Conservation (phyloP, 2,888 invertebrate species). For the Acanthacorydalis orientalis region DNA sequence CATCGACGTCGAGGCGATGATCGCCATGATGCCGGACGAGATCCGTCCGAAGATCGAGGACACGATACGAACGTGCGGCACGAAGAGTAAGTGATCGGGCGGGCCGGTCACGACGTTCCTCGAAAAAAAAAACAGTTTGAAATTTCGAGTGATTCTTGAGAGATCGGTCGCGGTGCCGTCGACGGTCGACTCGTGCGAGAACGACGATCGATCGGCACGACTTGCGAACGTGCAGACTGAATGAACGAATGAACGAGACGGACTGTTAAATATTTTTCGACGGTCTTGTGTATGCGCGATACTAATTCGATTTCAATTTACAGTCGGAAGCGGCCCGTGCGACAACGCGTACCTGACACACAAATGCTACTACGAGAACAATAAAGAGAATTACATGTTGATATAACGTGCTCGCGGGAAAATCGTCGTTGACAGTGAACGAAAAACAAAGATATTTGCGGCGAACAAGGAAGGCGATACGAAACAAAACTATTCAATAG, state of each 20-base stretch:
- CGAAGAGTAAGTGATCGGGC: conserved; percentile 14
- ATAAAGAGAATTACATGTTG: conserved; percentile 6
- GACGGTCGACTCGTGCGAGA: too few species aligned
- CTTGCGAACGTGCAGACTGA: too few species aligned
- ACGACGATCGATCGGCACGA: too few species aligned
- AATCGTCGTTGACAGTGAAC: too few species aligned
- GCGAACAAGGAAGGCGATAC: too few species aligned
- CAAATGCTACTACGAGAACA: conserved; percentile 12
- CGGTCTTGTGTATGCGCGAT: conserved; percentile 16
- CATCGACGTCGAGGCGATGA: conserved; percentile 18
- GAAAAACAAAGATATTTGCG: too few species aligned
- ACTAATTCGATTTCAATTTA: conserved; percentile 9
- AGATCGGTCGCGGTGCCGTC: too few species aligned
- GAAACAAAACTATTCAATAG: too few species aligned
- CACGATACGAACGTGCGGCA: conserved; percentile 15
- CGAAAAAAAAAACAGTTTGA: neutral
- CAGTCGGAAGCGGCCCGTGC: conserved; percentile 14
- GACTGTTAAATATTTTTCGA: conserved; percentile 23
- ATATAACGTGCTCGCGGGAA: neutral
- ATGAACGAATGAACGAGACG: conserved; percentile 20
- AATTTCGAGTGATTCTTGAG: conserved; percentile 13
- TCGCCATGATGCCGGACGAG: conserved; percentile 19
- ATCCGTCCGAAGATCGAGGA: conserved; percentile 11
- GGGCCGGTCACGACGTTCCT: conserved; percentile 16
- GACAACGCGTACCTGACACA: conserved; percentile 15